A percentile compares a stretch with the other conserved stretches of the same genome.
These are phyloP conservation scores for Drosophila busckii DNA, from an alignment of 1,140 invertebrate species.

Conservation along the genomic window DNA sequence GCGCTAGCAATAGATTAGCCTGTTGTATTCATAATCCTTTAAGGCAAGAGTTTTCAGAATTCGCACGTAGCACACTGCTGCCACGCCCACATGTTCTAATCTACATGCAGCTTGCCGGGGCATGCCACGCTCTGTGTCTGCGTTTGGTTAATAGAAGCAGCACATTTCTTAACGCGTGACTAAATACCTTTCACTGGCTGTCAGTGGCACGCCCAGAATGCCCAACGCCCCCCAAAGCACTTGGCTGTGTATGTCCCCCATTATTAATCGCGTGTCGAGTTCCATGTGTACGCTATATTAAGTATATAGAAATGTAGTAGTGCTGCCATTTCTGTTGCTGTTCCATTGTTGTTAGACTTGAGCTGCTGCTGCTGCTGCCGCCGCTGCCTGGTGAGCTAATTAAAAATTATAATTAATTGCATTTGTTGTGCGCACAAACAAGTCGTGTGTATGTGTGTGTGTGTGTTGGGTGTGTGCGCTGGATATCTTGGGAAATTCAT, in stretches of 20 bases:
- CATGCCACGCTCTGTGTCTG: conserved; percentile 49
- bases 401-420: conserved; percentile 76
- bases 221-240: conserved; percentile 20
- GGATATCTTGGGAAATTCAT: conserved; percentile 75
- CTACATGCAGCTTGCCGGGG: conserved; percentile 46
- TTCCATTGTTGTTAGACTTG: too few species aligned
- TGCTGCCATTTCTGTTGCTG: conserved; percentile 11
- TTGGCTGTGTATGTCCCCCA: conserved; percentile 27
- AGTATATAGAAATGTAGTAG: conserved; percentile 39
- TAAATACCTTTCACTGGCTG: conserved; percentile 75
- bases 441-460: conserved; percentile 20
- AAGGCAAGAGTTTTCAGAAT: conserved; percentile 57
- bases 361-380: conserved; percentile 34
- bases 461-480: conserved; percentile 37
- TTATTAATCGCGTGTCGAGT: conserved; percentile 72
- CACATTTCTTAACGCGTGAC: conserved; percentile 73
- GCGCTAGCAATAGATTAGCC: conserved; percentile 35
- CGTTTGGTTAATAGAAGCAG: conserved; percentile 74
- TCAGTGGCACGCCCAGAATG: conserved; percentile 42
- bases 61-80: conserved; percentile 60
- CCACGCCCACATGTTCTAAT: conserved; percentile 35
- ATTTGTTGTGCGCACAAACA: conserved; percentile 63
- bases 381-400: conserved; percentile 48
- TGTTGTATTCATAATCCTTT: conserved; percentile 46
- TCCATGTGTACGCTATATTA: conserved; percentile 61